Evolutionary conservation across 2,113 vertebrate species (phyloP).

Genomic region (Cairina moschata): DNA sequence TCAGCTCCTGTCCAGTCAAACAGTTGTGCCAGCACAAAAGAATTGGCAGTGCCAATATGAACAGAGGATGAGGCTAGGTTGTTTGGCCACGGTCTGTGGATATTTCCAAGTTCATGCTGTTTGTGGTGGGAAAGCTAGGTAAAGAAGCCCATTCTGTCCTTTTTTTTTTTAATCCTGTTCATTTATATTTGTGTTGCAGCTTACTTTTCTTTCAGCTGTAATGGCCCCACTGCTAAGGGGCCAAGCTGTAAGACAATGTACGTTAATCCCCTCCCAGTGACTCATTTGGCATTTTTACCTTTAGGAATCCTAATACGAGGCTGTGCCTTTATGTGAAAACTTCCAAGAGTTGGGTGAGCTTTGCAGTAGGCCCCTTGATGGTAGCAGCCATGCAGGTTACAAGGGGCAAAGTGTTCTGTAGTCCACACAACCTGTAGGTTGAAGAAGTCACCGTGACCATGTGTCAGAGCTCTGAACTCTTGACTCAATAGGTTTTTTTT

Average conservation of each 20-base stretch:
- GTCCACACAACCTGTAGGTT: neutral
- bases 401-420: neutral
- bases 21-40: neutral
- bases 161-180: neutral
- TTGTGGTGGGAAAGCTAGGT: neutral
- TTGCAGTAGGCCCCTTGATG: neutral
- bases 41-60: neutral
- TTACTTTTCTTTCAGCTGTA: neutral
- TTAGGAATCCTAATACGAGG: neutral
- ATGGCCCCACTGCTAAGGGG: neutral
- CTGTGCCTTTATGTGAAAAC: accelerated
- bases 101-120: neutral
- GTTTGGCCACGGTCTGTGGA: neutral
- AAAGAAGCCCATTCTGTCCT: neutral
- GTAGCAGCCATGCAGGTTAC: neutral
- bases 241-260: neutral
- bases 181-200: neutral
- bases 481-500: neutral
- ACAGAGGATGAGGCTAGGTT: neutral
- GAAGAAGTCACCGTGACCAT: neutral
- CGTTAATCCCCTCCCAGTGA: neutral
- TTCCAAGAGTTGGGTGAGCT: neutral
- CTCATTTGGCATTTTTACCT: neutral
- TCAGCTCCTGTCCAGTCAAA: neutral
- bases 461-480: neutral